Conservation (phyloP, 1,140 invertebrate genomes). For the Planococcus citri region DNA sequence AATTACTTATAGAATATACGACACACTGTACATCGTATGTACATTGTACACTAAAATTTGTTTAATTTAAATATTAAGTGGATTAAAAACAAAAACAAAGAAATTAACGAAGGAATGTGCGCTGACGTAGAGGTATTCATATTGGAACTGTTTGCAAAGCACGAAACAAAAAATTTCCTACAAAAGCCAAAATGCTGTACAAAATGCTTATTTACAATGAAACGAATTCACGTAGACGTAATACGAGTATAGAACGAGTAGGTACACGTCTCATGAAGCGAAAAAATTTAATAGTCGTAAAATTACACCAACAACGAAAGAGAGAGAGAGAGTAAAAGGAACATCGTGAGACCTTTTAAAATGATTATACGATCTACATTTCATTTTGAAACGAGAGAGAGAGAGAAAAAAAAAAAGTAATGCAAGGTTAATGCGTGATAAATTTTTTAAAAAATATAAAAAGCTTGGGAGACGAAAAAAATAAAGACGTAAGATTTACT, state of each 20-base stretch:
- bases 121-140: neutral
- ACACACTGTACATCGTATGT: neutral
- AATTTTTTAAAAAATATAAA: neutral
- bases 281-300: neutral
- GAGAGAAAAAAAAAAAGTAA: neutral
- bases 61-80: too few species aligned
- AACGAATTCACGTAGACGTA: neutral
- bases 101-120: slow-evolving; percentile 12
- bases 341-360: neutral
- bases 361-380: neutral
- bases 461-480: neutral
- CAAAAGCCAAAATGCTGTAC: neutral
- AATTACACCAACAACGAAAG: too few species aligned
- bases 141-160: slow-evolving; percentile 13
- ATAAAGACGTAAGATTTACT: slow-evolving; percentile 6
- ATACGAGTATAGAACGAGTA: too few species aligned
- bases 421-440: slow-evolving; percentile 1
- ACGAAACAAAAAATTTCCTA: neutral
- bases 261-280: neutral
- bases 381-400: too few species aligned
- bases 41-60: neutral
- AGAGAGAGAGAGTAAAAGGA: too few species aligned
- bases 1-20: neutral
- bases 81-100: neutral
- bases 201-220: neutral